Percentiles rank a stretch among this genome's conserved stretches.
Evolutionary conservation across 2,797 vertebrate genomes (phyloP).

Genomic region (Bradypus variegatus): DNA sequence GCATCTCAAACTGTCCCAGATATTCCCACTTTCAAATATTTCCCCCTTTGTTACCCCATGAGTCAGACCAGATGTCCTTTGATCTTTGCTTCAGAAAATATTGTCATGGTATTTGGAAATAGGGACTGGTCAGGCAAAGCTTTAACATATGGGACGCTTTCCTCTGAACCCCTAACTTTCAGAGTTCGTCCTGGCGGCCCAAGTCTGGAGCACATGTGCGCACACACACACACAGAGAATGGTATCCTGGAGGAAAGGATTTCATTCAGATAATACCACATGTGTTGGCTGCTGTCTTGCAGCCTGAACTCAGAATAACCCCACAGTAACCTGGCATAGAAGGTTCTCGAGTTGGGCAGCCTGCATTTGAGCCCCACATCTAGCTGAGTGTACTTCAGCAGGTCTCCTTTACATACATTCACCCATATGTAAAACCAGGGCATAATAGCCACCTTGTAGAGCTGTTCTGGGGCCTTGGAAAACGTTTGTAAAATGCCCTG

Average conservation of each 20-base stretch:
- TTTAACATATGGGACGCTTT: constrained; percentile 57
- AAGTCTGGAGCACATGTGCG: not conserved
- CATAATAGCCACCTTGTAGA: not conserved
- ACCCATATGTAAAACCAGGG: not conserved
- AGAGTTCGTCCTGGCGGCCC: constrained; percentile 16
- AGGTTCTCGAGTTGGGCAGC: not conserved
- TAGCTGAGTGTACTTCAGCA: not conserved
- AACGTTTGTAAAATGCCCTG: not conserved
- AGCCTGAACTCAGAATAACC: not conserved
- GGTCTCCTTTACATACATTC: not conserved
- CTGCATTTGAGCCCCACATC: not conserved
- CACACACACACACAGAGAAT: not conserved
- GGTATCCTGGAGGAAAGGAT: not conserved
- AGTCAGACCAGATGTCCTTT: constrained; percentile 64
- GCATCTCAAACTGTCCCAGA: constrained; percentile 37
- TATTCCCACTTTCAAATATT: constrained; percentile 51
- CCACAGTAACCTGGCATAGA: not conserved
- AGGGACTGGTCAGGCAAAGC: constrained; percentile 53
- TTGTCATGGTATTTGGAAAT: constrained; percentile 48
- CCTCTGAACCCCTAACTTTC: constrained; percentile 12
- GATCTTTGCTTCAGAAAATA: constrained; percentile 64
- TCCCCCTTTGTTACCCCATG: constrained; percentile 54
- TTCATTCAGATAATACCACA: not conserved
- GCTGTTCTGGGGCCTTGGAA: not conserved
- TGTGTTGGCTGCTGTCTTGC: not conserved